Percentiles rank a stretch among this genome's conserved stretches.
These are phyloP conservation scores for Sialia sialis DNA, from an alignment of 2,113 vertebrate species.

Conservation along the genomic window DNA sequence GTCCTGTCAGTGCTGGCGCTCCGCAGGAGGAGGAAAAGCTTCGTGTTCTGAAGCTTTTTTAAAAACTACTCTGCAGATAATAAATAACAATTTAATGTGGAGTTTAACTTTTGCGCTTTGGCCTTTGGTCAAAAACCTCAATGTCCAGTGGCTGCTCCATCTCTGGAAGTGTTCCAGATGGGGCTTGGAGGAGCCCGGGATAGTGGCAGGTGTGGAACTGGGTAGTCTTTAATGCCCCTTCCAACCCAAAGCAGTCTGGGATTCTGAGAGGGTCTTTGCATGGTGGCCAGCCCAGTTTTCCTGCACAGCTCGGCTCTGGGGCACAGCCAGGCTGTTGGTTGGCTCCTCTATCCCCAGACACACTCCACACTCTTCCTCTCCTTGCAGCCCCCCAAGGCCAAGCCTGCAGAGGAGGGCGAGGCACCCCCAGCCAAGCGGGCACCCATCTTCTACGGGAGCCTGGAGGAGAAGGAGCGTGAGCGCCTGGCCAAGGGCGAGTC, in stretches of 20 bases:
- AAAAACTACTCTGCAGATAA: accelerated
- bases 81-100: background rate
- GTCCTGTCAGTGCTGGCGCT: background rate
- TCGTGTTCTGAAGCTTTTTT: accelerated
- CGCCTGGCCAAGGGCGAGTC: constrained; percentile 76
- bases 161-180: accelerated
- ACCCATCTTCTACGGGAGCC: constrained; percentile 91
- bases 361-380: background rate
- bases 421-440: constrained; percentile 76
- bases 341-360: background rate
- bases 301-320: no score
- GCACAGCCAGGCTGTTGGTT: background rate
- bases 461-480: constrained; percentile 92
- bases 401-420: constrained; percentile 82
- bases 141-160: no score
- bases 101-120: accelerated
- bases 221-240: background rate
- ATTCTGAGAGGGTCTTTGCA: accelerated
- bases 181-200: background rate
- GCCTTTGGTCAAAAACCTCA: accelerated
- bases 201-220: accelerated
- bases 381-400: constrained; percentile 64
- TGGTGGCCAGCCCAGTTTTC: accelerated
- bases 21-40: accelerated
- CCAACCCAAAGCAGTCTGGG: accelerated